Conservation (phyloP, 2,113 vertebrate genomes). For the Phocoena sinus region DNA sequence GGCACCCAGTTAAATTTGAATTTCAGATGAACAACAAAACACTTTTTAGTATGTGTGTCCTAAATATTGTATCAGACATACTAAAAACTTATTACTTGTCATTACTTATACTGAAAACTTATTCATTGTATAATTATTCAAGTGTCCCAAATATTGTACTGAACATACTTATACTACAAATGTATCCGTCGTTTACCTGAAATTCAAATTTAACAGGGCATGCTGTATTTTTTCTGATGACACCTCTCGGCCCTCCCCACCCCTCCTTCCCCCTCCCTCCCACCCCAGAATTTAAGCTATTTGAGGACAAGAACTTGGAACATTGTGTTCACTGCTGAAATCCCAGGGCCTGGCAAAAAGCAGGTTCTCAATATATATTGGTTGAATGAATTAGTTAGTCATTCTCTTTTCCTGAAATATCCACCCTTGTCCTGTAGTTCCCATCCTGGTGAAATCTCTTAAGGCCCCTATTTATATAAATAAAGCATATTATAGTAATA, state of each 20-base stretch:
- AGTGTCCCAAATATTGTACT: neutral
- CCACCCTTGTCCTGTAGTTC: neutral
- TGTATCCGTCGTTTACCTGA: neutral
- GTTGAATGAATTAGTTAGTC: neutral
- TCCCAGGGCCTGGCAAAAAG: neutral
- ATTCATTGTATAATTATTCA: neutral
- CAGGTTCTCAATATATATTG: neutral
- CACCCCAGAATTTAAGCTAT: neutral
- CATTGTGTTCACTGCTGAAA: neutral
- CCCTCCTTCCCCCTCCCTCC: rapidly evolving
- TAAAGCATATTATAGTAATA: neutral
- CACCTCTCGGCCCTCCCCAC: neutral
- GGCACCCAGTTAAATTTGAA: neutral
- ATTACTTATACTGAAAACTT: neutral
- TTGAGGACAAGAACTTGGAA: neutral
- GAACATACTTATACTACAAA: neutral
- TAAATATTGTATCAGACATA: neutral
- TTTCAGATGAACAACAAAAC: slow-evolving; percentile 9
- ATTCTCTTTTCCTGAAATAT: neutral
- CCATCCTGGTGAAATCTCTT: neutral
- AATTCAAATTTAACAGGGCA: neutral
- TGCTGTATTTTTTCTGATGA: neutral
- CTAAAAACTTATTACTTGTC: neutral
- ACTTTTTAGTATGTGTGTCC: neutral
- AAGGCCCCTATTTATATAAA: neutral